phyloP scores from a whole-genome alignment of 92 coral and sea anemone genomes.

The Umimayanthus kanabou region DNA sequence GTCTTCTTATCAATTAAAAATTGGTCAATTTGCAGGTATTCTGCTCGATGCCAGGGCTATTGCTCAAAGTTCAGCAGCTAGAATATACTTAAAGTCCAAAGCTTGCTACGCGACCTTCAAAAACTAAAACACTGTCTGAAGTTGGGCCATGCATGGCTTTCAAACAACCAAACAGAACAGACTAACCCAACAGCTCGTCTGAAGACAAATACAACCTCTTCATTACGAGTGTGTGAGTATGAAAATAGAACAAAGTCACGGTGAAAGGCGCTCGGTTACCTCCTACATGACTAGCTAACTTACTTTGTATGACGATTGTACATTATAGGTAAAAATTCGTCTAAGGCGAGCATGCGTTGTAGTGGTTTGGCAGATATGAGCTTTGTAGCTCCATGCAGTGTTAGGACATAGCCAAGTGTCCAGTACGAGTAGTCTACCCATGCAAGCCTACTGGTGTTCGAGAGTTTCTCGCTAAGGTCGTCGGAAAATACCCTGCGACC shows the following conservation, averaged over 20 bases:
- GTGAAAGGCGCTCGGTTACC: not conserved
- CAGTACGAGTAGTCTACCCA: slow-evolving; percentile 94
- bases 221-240: not conserved
- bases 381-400: slow-evolving; percentile 85
- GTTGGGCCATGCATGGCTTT: too few relatives aligned
- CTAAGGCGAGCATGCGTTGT: slow-evolving; percentile 87
- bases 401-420: slow-evolving; percentile 87
- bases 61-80: too few relatives aligned
- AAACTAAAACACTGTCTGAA: too few relatives aligned
- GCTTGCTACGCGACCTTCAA: too few relatives aligned
- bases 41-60: too few relatives aligned
- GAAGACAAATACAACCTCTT: not conserved
- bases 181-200: too few relatives aligned
- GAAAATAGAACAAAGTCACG: not conserved
- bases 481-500: slow-evolving; percentile 88
- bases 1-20: too few relatives aligned
- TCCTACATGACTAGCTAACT: slow-evolving; percentile 44
- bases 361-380: slow-evolving; percentile 87
- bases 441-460: slow-evolving; percentile 61
- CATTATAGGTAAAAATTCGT: slow-evolving; percentile 94
- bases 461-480: slow-evolving; percentile 59
- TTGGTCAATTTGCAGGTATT: too few relatives aligned
- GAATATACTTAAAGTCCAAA: too few relatives aligned
- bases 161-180: too few relatives aligned
- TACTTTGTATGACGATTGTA: slow-evolving; percentile 88